Percentiles rank a stretch among this genome's conserved stretches.
These are phyloP conservation scores for Falcunculus frontatus DNA, from an alignment of 2,113 vertebrate species.

Conservation along the genomic window DNA sequence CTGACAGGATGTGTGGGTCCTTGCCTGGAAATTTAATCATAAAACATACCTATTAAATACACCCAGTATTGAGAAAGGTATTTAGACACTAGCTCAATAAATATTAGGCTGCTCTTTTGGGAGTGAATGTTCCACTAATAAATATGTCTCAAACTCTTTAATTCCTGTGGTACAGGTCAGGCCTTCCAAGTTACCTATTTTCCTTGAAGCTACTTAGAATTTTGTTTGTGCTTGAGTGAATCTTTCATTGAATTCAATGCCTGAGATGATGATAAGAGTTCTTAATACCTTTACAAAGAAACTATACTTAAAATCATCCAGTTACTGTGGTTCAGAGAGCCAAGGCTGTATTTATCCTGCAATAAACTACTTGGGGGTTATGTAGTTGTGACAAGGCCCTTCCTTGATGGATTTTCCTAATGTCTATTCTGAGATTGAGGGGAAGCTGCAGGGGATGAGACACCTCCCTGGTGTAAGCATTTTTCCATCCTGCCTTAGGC, in stretches of 20 bases:
- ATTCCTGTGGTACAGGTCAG: not conserved
- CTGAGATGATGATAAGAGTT: not conserved
- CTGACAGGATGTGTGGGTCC: not conserved
- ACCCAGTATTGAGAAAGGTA: not conserved
- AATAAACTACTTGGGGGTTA: rapidly evolving
- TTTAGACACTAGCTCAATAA: not conserved
- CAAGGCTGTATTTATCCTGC: not conserved
- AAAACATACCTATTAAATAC: not conserved
- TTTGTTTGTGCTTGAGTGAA: not conserved
- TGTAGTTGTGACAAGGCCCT: not conserved
- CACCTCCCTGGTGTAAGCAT: not conserved
- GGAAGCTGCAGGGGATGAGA: not conserved
- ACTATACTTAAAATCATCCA: not conserved
- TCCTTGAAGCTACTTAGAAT: not conserved
- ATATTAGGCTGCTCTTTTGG: not conserved
- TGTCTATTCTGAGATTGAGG: not conserved
- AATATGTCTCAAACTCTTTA: not conserved
- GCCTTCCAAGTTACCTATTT: not conserved
- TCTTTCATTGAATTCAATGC: not conserved
- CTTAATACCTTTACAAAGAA: not conserved
- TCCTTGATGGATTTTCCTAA: not conserved
- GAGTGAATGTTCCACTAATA: not conserved
- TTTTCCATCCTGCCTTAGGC: not conserved
- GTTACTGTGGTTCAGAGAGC: not conserved
- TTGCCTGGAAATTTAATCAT: not conserved